Percentiles rank a stretch among this genome's conserved stretches.
These are phyloP conservation scores for Trichacis sp. DNA, from an alignment of 2,888 invertebrate species.

Conservation along the genomic window DNA sequence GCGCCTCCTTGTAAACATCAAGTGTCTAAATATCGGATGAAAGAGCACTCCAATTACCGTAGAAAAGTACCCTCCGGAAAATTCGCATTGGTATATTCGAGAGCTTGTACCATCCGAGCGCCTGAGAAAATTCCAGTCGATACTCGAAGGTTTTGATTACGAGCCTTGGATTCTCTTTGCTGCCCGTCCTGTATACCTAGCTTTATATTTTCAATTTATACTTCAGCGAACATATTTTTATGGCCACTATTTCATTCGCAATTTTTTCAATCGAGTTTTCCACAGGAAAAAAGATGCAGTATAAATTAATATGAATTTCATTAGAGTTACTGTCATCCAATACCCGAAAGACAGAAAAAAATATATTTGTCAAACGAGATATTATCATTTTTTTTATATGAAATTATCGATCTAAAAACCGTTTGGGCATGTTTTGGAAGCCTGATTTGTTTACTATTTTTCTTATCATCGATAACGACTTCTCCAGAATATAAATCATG, in stretches of 20 bases:
- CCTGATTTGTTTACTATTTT: too few relatives aligned
- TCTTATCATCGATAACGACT: too few relatives aligned
- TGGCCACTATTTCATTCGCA: too few relatives aligned
- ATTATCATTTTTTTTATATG: too few relatives aligned
- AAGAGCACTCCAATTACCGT: constrained; percentile 51
- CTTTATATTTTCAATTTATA: background rate
- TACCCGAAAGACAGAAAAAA: too few relatives aligned
- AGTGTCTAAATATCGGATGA: constrained; percentile 50
- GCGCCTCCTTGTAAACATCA: constrained; percentile 45
- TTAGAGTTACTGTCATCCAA: too few relatives aligned
- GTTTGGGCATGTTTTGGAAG: too few relatives aligned
- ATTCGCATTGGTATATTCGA: constrained; percentile 39
- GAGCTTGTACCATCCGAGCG: constrained; percentile 34
- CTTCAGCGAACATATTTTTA: background rate
- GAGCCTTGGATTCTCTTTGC: constrained; percentile 22
- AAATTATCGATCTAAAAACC: too few relatives aligned
- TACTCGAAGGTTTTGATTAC: constrained; percentile 31
- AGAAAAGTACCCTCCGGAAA: constrained; percentile 36
- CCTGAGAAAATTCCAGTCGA: constrained; percentile 37
- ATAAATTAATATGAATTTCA: background rate
- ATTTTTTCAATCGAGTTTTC: background rate
- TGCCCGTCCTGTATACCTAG: constrained; percentile 10
- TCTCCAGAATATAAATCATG: too few relatives aligned
- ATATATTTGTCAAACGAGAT: too few relatives aligned
- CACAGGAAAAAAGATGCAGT: background rate